Evolutionary conservation across 2,888 invertebrate genomes (phyloP).

Genomic region (Troides helena): DNA sequence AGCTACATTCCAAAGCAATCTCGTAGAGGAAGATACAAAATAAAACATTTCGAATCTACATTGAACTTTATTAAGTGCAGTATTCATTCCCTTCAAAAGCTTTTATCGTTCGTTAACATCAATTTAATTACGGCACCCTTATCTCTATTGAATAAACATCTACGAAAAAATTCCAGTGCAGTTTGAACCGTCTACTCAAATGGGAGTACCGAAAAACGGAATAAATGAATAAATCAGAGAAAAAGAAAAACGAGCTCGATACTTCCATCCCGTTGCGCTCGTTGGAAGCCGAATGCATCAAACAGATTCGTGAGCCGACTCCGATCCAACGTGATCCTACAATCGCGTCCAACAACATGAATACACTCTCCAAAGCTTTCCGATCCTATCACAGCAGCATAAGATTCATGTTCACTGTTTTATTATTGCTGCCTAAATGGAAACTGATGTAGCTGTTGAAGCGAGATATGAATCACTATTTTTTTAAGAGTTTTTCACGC

Average conservation of each 20-base stretch:
- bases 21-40: too few species aligned
- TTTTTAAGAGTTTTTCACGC: conserved; percentile 12
- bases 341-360: conserved; percentile 29
- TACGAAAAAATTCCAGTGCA: conserved; percentile 3
- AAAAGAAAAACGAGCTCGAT: conserved; percentile 44
- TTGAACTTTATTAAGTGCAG: too few species aligned
- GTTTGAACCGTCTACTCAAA: conserved; percentile 1
- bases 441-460: conserved; percentile 9
- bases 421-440: conserved; percentile 8
- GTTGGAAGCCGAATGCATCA: conserved; percentile 46
- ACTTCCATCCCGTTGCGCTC: conserved; percentile 39
- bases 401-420: conserved; percentile 3
- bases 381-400: conserved; percentile 35
- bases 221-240: conserved; percentile 20
- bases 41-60: too few species aligned
- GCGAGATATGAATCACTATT: conserved; percentile 19
- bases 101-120: too few species aligned
- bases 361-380: conserved; percentile 31
- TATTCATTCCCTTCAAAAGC: too few species aligned
- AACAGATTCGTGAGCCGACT: conserved; percentile 42
- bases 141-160: conserved; percentile 2
- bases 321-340: conserved; percentile 36
- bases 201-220: conserved; percentile 4
- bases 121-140: too few species aligned
- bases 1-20: too few species aligned